Evolutionary conservation across 2,113 vertebrate genomes (phyloP).

Genomic region (Macheiramphus alcinus): DNA sequence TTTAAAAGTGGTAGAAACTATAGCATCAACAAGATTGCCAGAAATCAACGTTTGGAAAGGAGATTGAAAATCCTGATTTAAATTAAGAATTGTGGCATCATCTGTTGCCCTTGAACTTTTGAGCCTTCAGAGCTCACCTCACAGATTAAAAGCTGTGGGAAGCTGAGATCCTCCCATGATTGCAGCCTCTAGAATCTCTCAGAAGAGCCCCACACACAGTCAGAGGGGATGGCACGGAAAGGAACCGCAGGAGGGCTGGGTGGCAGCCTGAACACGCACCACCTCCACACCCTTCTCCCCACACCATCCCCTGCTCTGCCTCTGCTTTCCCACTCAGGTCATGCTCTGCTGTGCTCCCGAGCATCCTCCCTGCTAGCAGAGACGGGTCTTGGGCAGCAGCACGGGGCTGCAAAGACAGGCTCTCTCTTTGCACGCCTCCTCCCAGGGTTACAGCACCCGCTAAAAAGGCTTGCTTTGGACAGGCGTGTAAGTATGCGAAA

Average conservation of each 20-base stretch:
- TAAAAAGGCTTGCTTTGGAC: background rate
- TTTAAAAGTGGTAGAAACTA: background rate
- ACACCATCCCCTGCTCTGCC: background rate
- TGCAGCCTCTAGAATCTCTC: background rate
- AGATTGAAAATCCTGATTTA: background rate
- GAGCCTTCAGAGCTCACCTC: background rate
- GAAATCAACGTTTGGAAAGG: background rate
- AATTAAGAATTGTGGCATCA: background rate
- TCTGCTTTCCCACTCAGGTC: background rate
- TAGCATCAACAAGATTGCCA: accelerated
- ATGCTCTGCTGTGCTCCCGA: accelerated
- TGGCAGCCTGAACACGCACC: background rate
- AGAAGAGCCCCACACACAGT: accelerated
- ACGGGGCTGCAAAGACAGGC: background rate
- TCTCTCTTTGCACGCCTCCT: background rate
- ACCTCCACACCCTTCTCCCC: background rate
- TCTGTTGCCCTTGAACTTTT: background rate
- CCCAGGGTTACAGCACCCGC: background rate
- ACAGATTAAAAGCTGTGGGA: background rate
- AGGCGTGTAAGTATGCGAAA: accelerated
- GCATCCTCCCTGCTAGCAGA: background rate
- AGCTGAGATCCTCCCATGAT: background rate
- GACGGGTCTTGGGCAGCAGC: background rate
- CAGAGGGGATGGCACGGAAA: background rate
- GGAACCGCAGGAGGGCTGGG: background rate